Percentiles rank a stretch among this genome's conserved stretches.
phyloP scores from a whole-genome alignment of 2,888 invertebrate species.

The Phortica okadai region DNA sequence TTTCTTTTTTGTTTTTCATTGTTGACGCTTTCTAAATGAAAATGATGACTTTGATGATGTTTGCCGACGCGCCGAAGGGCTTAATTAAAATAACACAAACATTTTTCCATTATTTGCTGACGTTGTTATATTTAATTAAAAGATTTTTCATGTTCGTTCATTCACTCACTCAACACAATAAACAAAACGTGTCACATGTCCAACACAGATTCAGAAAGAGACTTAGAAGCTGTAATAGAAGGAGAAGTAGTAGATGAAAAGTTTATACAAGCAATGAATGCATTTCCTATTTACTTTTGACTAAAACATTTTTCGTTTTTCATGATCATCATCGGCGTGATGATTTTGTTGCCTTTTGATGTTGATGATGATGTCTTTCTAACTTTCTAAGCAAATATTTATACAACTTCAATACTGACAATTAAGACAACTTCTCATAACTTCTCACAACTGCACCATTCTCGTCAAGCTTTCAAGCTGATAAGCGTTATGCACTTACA shows the following conservation, averaged over 20 bases:
- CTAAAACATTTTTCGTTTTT: background rate
- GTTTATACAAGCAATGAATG: background rate
- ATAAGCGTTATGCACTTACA: background rate
- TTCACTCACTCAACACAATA: no score
- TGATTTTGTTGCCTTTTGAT: background rate
- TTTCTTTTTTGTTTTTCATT: background rate
- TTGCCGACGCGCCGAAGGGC: no score
- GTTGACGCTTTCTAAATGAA: constrained; percentile 48
- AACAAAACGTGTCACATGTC: no score
- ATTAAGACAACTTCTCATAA: background rate
- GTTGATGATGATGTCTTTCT: no score
- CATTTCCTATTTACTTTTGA: background rate
- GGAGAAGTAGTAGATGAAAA: background rate
- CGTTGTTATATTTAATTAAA: no score
- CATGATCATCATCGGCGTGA: background rate
- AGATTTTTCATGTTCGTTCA: no score
- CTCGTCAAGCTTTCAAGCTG: background rate
- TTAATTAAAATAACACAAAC: no score
- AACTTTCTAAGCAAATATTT: constrained; percentile 6
- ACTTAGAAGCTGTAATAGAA: no score
- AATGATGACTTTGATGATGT: background rate
- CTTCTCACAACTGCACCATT: background rate
- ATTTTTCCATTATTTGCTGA: no score
- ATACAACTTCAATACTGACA: background rate
- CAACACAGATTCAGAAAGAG: no score